Evolutionary conservation across 2,113 vertebrate species (phyloP).

Genomic region (Chlorocebus sabaeus): DNA sequence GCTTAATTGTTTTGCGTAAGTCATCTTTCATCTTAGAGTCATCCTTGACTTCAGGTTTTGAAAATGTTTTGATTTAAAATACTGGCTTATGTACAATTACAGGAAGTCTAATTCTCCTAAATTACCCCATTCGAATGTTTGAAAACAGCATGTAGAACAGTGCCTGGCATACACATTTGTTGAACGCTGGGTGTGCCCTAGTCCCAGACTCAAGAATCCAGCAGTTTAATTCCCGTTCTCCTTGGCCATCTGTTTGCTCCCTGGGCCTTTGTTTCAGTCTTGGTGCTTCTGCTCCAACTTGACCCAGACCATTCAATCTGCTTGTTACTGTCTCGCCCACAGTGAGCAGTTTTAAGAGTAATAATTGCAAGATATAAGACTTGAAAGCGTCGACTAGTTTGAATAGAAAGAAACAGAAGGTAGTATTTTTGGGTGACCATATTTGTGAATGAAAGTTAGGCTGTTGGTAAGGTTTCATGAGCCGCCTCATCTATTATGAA

Average conservation of each 20-base stretch:
- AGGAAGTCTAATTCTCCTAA: not conserved
- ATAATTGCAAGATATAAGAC: not conserved
- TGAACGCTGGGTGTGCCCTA: not conserved
- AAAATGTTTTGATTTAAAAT: not conserved
- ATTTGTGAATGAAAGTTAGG: not conserved
- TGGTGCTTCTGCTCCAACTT: not conserved
- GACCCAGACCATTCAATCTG: not conserved
- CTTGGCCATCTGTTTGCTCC: not conserved
- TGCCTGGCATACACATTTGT: not conserved
- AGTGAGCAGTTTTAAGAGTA: not conserved
- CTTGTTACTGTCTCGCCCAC: not conserved
- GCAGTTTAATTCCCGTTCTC: not conserved
- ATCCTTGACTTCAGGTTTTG: not conserved
- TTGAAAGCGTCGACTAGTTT: slow-evolving; percentile 3
- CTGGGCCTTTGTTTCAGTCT: not conserved
- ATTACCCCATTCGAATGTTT: not conserved
- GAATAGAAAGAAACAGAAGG: not conserved
- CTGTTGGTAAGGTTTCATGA: not conserved
- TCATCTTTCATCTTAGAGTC: not conserved
- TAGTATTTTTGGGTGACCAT: not conserved
- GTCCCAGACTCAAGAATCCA: not conserved
- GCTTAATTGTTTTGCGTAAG: not conserved
- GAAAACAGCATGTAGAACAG: not conserved
- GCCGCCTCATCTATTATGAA: not conserved
- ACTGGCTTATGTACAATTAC: not conserved